These are phyloP conservation scores for Cyanoderma ruficeps DNA, from an alignment of 2,113 vertebrate species.

Conservation along the genomic window DNA sequence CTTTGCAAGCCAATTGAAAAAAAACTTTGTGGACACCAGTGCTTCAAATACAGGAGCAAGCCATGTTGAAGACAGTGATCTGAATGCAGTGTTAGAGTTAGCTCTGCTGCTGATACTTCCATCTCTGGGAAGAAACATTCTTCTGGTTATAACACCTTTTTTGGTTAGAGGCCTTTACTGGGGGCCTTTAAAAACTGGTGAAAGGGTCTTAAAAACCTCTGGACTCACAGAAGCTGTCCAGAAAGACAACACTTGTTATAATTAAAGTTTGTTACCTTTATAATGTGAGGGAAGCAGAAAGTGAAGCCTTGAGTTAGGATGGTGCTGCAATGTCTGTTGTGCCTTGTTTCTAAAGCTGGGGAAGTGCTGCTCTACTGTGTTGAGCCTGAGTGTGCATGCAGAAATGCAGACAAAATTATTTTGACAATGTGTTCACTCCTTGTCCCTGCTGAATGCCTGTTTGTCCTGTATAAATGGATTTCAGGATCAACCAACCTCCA, in stretches of 20 bases:
- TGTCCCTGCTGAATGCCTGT: conserved; percentile 23
- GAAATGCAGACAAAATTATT: not conserved
- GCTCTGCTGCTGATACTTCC: not conserved
- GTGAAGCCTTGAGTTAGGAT: not conserved
- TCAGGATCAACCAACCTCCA: conserved; percentile 20
- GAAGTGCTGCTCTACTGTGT: not conserved
- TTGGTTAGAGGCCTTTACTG: not conserved
- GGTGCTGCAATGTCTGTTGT: not conserved
- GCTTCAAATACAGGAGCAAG: not conserved
- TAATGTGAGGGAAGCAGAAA: not conserved
- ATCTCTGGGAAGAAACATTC: not conserved
- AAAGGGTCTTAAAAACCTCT: not conserved
- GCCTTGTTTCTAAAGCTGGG: not conserved
- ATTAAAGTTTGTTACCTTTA: not conserved
- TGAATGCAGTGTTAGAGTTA: not conserved
- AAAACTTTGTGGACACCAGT: not conserved
- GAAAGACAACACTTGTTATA: not conserved
- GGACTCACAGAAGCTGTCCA: not conserved
- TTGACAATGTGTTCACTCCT: not conserved
- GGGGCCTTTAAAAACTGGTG: not conserved
- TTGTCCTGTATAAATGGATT: conserved; percentile 33
- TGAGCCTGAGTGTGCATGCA: not conserved
- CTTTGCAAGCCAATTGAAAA: not conserved
- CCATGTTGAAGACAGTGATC: not conserved
- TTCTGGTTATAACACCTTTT: not conserved